Percentiles rank a stretch among this genome's conserved stretches.
These are phyloP conservation scores for Anarsia innoxiella DNA, from an alignment of 2,888 invertebrate species.

Conservation along the genomic window DNA sequence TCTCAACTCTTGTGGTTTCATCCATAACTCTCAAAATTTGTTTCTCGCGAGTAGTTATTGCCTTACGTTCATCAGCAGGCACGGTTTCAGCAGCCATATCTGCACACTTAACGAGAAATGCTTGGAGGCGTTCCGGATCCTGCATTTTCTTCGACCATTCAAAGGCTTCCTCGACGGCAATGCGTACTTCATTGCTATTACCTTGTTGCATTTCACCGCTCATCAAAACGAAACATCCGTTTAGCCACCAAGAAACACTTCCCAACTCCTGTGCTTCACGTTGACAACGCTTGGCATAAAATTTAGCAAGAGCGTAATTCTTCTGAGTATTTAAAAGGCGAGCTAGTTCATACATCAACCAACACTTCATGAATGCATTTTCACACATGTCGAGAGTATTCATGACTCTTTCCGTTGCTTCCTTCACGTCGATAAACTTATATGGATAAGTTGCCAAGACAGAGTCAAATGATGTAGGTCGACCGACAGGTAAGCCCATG, in stretches of 20 bases:
- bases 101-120: constrained; percentile 54
- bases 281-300: constrained; percentile 62
- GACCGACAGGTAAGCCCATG: constrained; percentile 58
- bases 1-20: constrained; percentile 43
- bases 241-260: constrained; percentile 60
- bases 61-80: constrained; percentile 55
- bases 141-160: constrained; percentile 57
- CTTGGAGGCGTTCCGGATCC: constrained; percentile 55
- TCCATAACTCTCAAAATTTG: constrained; percentile 52
- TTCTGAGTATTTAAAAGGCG: constrained; percentile 56
- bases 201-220: constrained; percentile 69
- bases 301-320: constrained; percentile 62
- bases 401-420: constrained; percentile 49
- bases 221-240: constrained; percentile 59
- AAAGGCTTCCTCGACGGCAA: constrained; percentile 58
- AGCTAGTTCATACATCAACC: constrained; percentile 63
- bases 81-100: constrained; percentile 52
- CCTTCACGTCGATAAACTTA: constrained; percentile 57
- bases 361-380: constrained; percentile 63
- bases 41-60: constrained; percentile 47
- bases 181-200: constrained; percentile 60
- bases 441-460: constrained; percentile 64
- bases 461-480: constrained; percentile 63
- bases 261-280: constrained; percentile 53
- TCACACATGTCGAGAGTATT: constrained; percentile 60